A percentile compares a stretch with the other conserved stretches of the same genome.
Conservation (phyloP, 2,113 vertebrate genomes). For the Zootoca vivipara region DNA sequence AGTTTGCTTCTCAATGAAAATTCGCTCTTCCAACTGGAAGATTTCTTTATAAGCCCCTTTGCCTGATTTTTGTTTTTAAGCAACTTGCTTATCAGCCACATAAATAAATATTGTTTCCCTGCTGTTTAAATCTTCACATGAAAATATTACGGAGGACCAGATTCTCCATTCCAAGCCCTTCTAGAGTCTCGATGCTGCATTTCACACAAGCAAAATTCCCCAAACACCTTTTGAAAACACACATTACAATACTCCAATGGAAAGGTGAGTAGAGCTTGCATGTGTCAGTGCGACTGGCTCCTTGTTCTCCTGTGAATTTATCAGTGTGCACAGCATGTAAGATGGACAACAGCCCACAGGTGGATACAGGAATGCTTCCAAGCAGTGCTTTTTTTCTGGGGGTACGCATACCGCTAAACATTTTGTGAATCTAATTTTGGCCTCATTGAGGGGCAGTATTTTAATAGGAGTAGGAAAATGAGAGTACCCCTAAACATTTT, state of each 20-base stretch:
- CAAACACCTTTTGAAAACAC: not conserved
- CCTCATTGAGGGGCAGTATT: too few species aligned
- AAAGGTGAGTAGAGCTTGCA: not conserved
- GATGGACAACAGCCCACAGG: not conserved
- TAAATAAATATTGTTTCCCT: not conserved
- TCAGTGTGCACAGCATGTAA: not conserved
- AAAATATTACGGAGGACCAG: not conserved
- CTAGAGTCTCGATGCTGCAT: not conserved
- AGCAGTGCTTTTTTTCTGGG: not conserved
- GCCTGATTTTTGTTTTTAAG: not conserved
- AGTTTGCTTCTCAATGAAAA: too few species aligned
- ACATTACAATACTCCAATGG: not conserved
- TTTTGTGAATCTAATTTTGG: too few species aligned
- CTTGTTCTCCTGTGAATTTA: not conserved
- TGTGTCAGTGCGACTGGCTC: not conserved
- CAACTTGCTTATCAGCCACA: not conserved
- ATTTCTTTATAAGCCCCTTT: not conserved
- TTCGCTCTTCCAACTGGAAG: not conserved
- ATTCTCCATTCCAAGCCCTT: not conserved
- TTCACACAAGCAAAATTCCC: not conserved
- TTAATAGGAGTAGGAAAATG: too few species aligned
- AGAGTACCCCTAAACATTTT: too few species aligned
- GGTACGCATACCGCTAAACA: too few species aligned
- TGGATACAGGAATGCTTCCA: not conserved
- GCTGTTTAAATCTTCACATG: not conserved